phyloP scores from a whole-genome alignment of 1,140 invertebrate genomes.

The Trichogramma pretiosum region DNA sequence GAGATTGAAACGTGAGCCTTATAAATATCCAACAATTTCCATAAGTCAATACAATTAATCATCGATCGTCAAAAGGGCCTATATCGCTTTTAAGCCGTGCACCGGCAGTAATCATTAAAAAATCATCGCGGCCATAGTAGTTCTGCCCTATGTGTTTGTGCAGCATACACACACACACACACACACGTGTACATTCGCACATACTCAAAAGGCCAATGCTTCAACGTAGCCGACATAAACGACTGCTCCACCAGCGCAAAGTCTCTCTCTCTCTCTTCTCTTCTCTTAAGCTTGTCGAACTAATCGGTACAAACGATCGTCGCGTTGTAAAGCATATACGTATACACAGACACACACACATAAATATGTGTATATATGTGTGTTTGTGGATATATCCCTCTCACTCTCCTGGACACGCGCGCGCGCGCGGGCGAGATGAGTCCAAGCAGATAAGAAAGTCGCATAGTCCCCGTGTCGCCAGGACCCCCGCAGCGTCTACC shows the following conservation, averaged over 20 bases:
- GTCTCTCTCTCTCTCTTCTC: conserved; percentile 24
- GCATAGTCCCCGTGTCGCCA: conserved; percentile 33
- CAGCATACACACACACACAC: background rate
- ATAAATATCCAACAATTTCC: no score
- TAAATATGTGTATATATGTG: conserved; percentile 32
- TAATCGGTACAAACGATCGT: conserved; percentile 49
- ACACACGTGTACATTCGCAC: background rate
- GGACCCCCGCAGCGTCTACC: conserved; percentile 36
- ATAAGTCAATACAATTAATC: no score
- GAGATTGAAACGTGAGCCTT: no score
- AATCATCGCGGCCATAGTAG: background rate
- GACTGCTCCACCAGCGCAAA: conserved; percentile 4
- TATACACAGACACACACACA: no score
- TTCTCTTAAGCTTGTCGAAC: no score
- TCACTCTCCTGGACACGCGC: conserved; percentile 27
- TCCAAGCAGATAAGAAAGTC: conserved; percentile 43
- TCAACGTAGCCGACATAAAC: background rate
- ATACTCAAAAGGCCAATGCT: background rate
- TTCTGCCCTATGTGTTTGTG: background rate
- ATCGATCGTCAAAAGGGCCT: no score
- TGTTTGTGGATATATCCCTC: conserved; percentile 27
- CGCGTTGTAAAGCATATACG: conserved; percentile 48
- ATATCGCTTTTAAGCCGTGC: no score
- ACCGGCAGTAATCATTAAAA: conserved; percentile 16
- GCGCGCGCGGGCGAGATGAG: no score